Conservation (phyloP, 2,113 vertebrate species). For the Synchiropus splendidus region DNA sequence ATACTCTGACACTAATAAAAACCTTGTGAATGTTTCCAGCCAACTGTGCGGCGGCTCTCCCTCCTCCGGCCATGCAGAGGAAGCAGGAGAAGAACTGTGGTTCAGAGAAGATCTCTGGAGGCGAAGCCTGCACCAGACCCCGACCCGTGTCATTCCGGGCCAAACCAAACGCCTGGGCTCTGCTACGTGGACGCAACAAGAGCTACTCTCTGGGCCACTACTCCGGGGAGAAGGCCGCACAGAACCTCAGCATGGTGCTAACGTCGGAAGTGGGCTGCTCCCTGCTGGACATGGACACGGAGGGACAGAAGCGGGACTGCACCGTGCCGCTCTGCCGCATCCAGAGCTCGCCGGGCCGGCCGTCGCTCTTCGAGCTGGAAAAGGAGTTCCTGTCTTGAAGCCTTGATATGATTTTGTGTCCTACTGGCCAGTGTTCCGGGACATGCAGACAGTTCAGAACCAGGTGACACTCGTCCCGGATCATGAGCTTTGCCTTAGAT, state of each 20-base stretch:
- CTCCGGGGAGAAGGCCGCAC: constrained; percentile 48
- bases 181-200: constrained; percentile 65
- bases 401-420: too few species aligned
- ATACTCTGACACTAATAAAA: neutral
- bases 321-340: constrained; percentile 81
- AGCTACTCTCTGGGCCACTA: constrained; percentile 63
- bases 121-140: constrained; percentile 52
- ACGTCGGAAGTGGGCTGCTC: constrained; percentile 64
- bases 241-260: constrained; percentile 49
- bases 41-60: constrained; percentile 45
- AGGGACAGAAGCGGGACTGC: constrained; percentile 82
- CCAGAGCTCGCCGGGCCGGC: constrained; percentile 65
- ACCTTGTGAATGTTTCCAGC: constrained; percentile 27
- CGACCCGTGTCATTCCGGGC: constrained; percentile 65
- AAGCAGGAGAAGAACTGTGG: constrained; percentile 32
- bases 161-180: constrained; percentile 63
- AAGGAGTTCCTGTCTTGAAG: constrained; percentile 79
- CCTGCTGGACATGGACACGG: constrained; percentile 76
- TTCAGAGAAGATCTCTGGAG: constrained; percentile 39
- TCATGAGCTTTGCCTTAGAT: constrained; percentile 18
- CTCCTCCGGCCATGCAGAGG: constrained; percentile 41
- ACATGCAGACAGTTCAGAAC: constrained; percentile 20
- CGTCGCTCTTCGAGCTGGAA: constrained; percentile 77
- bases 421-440: constrained; percentile 10
- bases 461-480: constrained; percentile 21